These are phyloP conservation scores for Thunnus thynnus DNA, from an alignment of 2,113 vertebrate genomes.

Conservation along the genomic window DNA sequence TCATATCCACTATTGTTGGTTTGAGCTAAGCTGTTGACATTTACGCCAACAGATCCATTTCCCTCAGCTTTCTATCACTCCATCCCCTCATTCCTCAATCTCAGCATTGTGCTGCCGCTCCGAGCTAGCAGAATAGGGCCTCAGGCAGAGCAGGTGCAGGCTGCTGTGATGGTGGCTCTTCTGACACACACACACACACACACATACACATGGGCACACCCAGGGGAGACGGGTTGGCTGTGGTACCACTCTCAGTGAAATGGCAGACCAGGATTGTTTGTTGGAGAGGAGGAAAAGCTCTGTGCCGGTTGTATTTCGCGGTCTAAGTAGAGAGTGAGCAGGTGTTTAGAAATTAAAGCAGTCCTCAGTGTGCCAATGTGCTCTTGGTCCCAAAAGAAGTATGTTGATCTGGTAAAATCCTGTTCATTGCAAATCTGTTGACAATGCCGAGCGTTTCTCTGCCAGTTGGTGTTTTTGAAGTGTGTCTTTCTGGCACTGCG, in stretches of 20 bases:
- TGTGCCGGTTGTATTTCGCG: constrained; percentile 38
- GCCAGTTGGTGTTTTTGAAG: constrained; percentile 64
- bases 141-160: constrained; percentile 75
- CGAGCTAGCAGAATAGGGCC: constrained; percentile 53
- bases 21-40: constrained; percentile 67
- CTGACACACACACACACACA: constrained; percentile 31
- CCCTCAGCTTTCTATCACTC: constrained; percentile 35
- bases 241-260: constrained; percentile 51
- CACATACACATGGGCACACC: constrained; percentile 41
- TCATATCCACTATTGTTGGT: constrained; percentile 36
- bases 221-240: constrained; percentile 61
- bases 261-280: constrained; percentile 61
- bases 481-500: constrained; percentile 37
- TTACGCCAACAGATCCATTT: constrained; percentile 54
- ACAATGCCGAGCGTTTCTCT: constrained; percentile 42
- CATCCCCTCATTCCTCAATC: constrained; percentile 33
- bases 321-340: constrained; percentile 66
- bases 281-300: constrained; percentile 42
- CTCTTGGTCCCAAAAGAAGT: constrained; percentile 42
- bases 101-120: constrained; percentile 51
- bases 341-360: constrained; percentile 69
- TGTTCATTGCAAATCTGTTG: constrained; percentile 60
- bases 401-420: constrained; percentile 63
- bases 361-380: constrained; percentile 43
- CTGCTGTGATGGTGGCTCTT: constrained; percentile 68